A percentile compares a stretch with the other conserved stretches of the same genome.
Evolutionary conservation across 2,888 invertebrate genomes (phyloP).

Genomic region (Rhaphigaster nebulosa): DNA sequence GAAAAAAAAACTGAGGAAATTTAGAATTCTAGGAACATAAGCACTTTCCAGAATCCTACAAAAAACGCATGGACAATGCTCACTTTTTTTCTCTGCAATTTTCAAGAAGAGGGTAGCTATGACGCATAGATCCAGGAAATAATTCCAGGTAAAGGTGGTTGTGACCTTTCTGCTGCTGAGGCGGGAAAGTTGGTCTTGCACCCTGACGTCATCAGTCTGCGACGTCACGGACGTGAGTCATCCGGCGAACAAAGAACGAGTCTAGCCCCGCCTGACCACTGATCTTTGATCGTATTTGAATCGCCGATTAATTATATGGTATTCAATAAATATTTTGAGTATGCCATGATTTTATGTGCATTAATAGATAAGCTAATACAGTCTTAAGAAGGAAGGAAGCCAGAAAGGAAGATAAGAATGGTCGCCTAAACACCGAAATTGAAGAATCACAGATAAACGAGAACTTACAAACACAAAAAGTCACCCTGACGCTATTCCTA

Average conservation of each 20-base stretch:
- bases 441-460: too few relatives aligned
- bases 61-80: not conserved
- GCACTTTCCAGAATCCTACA: not conserved
- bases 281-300: not conserved
- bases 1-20: not conserved
- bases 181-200: conserved; percentile 20
- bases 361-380: too few relatives aligned
- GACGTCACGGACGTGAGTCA: conserved; percentile 34
- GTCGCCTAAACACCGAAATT: too few relatives aligned
- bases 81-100: not conserved
- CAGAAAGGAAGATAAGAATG: too few relatives aligned
- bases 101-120: not conserved
- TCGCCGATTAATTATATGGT: not conserved
- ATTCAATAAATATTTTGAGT: not conserved
- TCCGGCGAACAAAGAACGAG: not conserved
- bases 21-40: not conserved
- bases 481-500: too few relatives aligned
- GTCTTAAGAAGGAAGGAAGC: too few relatives aligned
- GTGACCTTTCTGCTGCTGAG: not conserved
- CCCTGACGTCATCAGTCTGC: not conserved
- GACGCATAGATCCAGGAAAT: conserved; percentile 1
- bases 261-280: not conserved
- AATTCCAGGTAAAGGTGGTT: not conserved
- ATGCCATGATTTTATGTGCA: too few relatives aligned
- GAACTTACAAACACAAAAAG: too few relatives aligned